Percentiles rank a stretch among this genome's conserved stretches.
Conservation (phyloP, 2,797 vertebrate species). For the Gymnoscopelus braueri region DNA sequence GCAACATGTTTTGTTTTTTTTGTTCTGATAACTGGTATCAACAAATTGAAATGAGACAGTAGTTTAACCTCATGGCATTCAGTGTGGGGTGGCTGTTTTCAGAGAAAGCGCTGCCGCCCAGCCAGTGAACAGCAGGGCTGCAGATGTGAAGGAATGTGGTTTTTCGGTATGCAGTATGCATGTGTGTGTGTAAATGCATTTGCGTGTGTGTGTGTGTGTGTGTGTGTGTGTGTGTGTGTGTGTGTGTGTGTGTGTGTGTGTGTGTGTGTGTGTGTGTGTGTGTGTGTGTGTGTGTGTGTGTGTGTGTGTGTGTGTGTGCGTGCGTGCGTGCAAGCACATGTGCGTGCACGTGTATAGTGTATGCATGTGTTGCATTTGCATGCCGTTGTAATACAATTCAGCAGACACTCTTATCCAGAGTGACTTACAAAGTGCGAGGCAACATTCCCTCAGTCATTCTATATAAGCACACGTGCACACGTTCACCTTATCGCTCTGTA, state of each 20-base stretch:
- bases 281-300: neutral
- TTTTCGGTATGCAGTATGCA: slow-evolving; percentile 15
- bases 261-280: slow-evolving; percentile 6
- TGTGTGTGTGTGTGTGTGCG: neutral
- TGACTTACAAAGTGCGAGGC: neutral
- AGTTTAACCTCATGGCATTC: slow-evolving; percentile 23
- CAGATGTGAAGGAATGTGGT: slow-evolving; percentile 63
- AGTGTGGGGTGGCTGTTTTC: slow-evolving; percentile 19
- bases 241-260: slow-evolving; percentile 8
- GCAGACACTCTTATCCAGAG: too few species aligned
- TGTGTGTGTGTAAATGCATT: slow-evolving; percentile 2
- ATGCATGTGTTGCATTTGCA: neutral
- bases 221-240: slow-evolving; percentile 5
- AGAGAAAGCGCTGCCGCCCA: slow-evolving; percentile 16
- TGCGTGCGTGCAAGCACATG: neutral
- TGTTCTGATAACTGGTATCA: neutral
- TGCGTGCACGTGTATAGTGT: neutral
- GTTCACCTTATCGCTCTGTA: neutral
- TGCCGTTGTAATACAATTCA: neutral
- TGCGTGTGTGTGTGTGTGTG: slow-evolving; percentile 6
- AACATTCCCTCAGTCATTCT: neutral
- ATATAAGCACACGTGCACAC: neutral
- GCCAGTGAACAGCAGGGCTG: slow-evolving; percentile 48
- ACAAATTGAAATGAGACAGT: slow-evolving; percentile 1
- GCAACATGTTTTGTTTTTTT: too few species aligned